phyloP scores from a whole-genome alignment of 2,113 vertebrate genomes.

The Pimephales promelas region DNA sequence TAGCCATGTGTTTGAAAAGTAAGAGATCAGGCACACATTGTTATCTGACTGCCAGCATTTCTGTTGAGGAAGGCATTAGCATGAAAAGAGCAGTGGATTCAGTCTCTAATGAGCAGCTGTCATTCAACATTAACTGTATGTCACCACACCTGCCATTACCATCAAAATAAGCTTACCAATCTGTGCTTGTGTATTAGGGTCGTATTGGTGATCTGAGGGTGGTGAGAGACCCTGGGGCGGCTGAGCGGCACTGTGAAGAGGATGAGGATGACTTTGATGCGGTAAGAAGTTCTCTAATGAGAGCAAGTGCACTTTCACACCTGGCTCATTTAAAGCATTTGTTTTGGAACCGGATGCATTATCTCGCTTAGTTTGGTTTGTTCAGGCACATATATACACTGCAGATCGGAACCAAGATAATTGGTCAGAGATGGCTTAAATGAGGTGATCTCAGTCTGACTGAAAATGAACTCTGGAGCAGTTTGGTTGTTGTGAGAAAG shows the following conservation, averaged over 20 bases:
- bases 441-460: too few species aligned
- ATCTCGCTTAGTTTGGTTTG: background rate
- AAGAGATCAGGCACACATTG: constrained; percentile 20
- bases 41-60: constrained; percentile 24
- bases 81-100: background rate
- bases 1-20: background rate
- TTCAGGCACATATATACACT: background rate
- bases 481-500: too few species aligned
- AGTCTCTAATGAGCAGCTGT: background rate
- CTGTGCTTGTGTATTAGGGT: constrained; percentile 74
- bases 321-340: background rate
- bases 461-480: too few species aligned
- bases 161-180: constrained; percentile 1
- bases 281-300: constrained; percentile 74
- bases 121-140: background rate
- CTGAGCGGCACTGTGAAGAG: constrained; percentile 84
- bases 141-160: background rate
- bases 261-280: constrained; percentile 84
- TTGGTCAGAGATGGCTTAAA: too few species aligned
- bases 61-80: background rate
- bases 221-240: constrained; percentile 78
- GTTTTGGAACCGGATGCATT: background rate
- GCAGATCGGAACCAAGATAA: too few species aligned
- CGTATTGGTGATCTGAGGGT: constrained; percentile 85
- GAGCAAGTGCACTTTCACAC: background rate